Base-by-base conservation (phyloP, 2,113 vertebrate species). In the Abramis brama region DNA sequence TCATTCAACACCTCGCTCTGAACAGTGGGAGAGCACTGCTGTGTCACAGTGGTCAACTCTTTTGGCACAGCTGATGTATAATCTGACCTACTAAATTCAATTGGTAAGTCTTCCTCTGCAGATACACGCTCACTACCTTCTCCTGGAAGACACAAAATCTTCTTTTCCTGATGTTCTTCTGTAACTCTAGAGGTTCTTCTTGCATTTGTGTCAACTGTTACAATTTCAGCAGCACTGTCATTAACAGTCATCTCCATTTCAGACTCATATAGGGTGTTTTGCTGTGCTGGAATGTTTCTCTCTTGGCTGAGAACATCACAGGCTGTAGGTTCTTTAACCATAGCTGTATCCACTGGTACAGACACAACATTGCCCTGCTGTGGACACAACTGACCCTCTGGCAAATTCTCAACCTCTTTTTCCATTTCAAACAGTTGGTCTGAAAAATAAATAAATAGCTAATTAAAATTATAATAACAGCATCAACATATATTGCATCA, bases 171-270 rank as follows among this genome's bases (percentile, higher is more conserved):
- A 3, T 60, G 90, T 70, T 85, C 55, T 89, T 55, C 5, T 3
- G 75, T 86, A 90, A 7, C 88, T 1, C 27, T 45, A 25, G 52
- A 23, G 60, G 4, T 81, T 78, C 78, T 90, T 43, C 87, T 92
- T 47, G 57, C 45, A 59, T 89, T 93, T 17, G 88, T 93, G 78
- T 92, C 90, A 82, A 94, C 93, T 0, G 79, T 87, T 36, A 92
- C 62, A 15, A 95, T 94, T 80, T 94, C 91, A 33, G 66, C 2
- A 76, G 36, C 43, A 45, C 19, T 85, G 10, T 90, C 11, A 52
- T 57, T 87, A 2, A 90, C 12, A 1, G 94, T 94, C 39, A 94
- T 91, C 7, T 95, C 95, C 95, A 95, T 95, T 3, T 91, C 90
- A 1, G 91, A 77, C 11, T 93, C 88, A 27, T 91, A 68, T 17